Percentiles rank a stretch among this genome's conserved stretches.
phyloP scores from a whole-genome alignment of 2,888 invertebrate genomes.

The Corythucha ciliata region DNA sequence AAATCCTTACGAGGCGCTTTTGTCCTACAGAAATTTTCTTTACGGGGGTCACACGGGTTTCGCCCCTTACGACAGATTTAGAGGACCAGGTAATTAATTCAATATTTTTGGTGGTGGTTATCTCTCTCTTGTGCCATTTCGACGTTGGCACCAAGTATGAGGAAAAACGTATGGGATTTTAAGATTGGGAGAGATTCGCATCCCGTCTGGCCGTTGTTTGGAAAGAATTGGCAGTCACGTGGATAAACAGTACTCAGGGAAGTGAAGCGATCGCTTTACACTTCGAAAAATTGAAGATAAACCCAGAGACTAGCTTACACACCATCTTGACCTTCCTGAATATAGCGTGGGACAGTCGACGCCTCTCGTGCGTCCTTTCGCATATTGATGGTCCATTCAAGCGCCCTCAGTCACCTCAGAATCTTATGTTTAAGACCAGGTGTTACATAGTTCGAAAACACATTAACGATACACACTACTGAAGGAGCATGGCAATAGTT shows the following conservation, averaged over 20 bases:
- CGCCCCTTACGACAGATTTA: constrained; percentile 53
- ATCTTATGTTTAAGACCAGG: constrained; percentile 20
- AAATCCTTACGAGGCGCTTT: constrained; percentile 60
- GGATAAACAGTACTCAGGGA: constrained; percentile 20
- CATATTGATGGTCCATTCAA: constrained; percentile 21
- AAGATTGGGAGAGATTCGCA: constrained; percentile 22
- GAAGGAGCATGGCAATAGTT: too few species aligned
- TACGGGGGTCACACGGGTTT: constrained; percentile 73
- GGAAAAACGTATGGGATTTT: too few species aligned
- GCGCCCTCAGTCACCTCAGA: constrained; percentile 20
- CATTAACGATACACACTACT: too few species aligned
- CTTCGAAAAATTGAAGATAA: constrained; percentile 18
- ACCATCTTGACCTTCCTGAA: constrained; percentile 17
- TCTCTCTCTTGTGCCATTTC: too few species aligned
- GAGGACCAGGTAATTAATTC: constrained; percentile 13
- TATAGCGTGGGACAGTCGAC: constrained; percentile 20
- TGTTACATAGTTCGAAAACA: constrained; percentile 5
- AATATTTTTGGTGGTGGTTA: background rate
- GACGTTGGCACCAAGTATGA: too few species aligned
- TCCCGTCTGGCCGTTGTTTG: constrained; percentile 19
- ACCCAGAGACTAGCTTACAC: constrained; percentile 19
- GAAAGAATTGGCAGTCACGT: constrained; percentile 19
- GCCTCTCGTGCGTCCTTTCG: constrained; percentile 18
- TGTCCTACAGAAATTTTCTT: constrained; percentile 71
- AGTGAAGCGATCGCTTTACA: constrained; percentile 20